Conservation (phyloP, 2,113 vertebrate genomes). For the Rhynchomys soricoides region DNA sequence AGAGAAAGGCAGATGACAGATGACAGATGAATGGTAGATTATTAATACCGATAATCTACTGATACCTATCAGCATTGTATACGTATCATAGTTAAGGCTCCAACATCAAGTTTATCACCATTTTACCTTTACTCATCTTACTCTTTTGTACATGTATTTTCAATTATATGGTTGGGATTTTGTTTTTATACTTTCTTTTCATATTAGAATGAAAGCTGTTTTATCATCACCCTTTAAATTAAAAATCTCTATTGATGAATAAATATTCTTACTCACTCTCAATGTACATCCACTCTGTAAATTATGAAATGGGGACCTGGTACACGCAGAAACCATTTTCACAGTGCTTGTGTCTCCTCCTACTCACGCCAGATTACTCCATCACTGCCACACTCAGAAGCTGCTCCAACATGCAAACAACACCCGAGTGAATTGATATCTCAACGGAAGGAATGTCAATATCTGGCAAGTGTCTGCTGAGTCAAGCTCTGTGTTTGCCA, state of each 20-base stretch:
- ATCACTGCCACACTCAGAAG: background rate
- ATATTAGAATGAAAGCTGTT: constrained; percentile 65
- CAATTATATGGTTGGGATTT: constrained; percentile 42
- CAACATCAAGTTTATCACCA: background rate
- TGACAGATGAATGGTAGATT: background rate
- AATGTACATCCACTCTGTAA: constrained; percentile 15
- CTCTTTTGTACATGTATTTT: constrained; percentile 40
- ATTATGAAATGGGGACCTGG: constrained; percentile 37
- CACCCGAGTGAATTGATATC: background rate
- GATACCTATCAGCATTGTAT: background rate
- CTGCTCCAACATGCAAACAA: background rate
- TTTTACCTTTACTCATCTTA: background rate
- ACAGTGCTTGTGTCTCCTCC: background rate
- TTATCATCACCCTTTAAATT: constrained; percentile 55
- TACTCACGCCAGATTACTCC: background rate
- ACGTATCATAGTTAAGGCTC: background rate
- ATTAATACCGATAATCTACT: background rate
- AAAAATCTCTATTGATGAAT: constrained; percentile 58
- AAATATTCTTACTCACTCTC: constrained; percentile 31
- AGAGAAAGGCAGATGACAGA: background rate
- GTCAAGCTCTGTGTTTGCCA: background rate
- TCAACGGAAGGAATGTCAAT: background rate
- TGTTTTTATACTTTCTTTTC: constrained; percentile 45
- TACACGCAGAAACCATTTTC: background rate
- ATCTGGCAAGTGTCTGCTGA: background rate